phyloP scores from a whole-genome alignment of 2,888 invertebrate genomes.

The Strigamia maritima region DNA sequence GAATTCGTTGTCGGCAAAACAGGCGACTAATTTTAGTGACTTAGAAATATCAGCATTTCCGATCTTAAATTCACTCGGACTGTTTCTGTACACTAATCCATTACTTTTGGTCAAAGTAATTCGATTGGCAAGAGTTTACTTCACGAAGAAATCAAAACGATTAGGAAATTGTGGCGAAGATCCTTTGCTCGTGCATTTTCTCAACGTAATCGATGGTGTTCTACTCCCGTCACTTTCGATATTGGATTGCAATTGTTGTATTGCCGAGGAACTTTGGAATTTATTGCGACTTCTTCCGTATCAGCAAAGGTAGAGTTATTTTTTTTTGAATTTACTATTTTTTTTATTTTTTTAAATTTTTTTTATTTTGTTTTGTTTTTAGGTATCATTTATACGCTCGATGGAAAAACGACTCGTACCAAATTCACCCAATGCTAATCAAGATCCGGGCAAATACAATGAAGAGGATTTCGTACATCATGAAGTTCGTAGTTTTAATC shows the following conservation, averaged over 20 bases:
- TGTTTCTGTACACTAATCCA: slow-evolving; percentile 81
- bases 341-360: not conserved
- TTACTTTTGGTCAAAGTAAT: slow-evolving; percentile 83
- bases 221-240: slow-evolving; percentile 87
- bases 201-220: slow-evolving; percentile 81
- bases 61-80: slow-evolving; percentile 79
- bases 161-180: not conserved
- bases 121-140: slow-evolving; percentile 57
- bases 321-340: not conserved
- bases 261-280: slow-evolving; percentile 94
- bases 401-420: slow-evolving; percentile 90
- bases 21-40: slow-evolving; percentile 68
- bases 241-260: slow-evolving; percentile 89
- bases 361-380: slow-evolving; percentile 40
- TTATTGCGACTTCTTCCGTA: slow-evolving; percentile 82
- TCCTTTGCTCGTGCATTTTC: slow-evolving; percentile 53
- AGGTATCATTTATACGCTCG: slow-evolving; percentile 86
- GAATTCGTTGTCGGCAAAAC: slow-evolving; percentile 60
- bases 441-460: slow-evolving; percentile 80
- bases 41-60: slow-evolving; percentile 75
- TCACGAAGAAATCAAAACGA: slow-evolving; percentile 48
- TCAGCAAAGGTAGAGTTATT: slow-evolving; percentile 63
- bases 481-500: slow-evolving; percentile 72
- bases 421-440: slow-evolving; percentile 77
- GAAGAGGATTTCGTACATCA: slow-evolving; percentile 89